A percentile compares a stretch with the other conserved stretches of the same genome.
Evolutionary conservation across 2,888 invertebrate species (phyloP).

Genomic region (Cheilosia vernalis): DNA sequence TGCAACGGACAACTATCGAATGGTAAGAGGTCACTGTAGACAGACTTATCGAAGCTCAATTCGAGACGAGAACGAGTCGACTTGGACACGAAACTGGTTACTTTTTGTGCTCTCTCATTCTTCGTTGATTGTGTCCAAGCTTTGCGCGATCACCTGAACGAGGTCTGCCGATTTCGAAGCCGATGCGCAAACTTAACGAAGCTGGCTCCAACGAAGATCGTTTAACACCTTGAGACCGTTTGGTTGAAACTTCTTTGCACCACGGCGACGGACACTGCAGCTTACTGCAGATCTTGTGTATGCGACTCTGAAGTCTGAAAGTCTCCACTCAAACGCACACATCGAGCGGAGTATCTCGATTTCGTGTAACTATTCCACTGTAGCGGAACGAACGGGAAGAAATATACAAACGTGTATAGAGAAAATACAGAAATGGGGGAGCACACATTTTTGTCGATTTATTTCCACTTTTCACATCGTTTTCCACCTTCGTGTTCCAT

Average conservation of each 20-base stretch:
- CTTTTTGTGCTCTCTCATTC: slow-evolving; percentile 43
- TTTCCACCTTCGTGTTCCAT: slow-evolving; percentile 16
- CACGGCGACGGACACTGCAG: slow-evolving; percentile 12
- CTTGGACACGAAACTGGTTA: slow-evolving; percentile 52
- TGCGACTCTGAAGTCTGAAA: neutral
- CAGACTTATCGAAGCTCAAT: slow-evolving; percentile 60
- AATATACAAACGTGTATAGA: slow-evolving; percentile 2
- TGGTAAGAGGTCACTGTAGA: slow-evolving; percentile 65
- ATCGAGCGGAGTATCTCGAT: neutral
- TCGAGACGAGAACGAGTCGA: slow-evolving; percentile 3
- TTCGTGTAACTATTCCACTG: neutral
- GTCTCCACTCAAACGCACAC: slow-evolving; percentile 11
- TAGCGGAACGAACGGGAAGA: slow-evolving; percentile 26
- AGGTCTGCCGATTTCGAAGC: neutral
- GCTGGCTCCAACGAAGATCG: slow-evolving; percentile 53
- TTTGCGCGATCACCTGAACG: slow-evolving; percentile 45
- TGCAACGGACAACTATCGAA: slow-evolving; percentile 73
- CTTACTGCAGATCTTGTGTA: slow-evolving; percentile 20
- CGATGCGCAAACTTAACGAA: slow-evolving; percentile 66
- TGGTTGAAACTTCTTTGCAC: slow-evolving; percentile 9
- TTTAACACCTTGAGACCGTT: slow-evolving; percentile 8
- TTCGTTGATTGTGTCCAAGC: slow-evolving; percentile 39
- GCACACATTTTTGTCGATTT: slow-evolving; percentile 20
- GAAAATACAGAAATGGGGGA: slow-evolving; percentile 13
- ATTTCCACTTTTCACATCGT: slow-evolving; percentile 28